These are phyloP conservation scores for Steinernema feltiae DNA, from an alignment of 1,140 invertebrate genomes.

Conservation along the genomic window DNA sequence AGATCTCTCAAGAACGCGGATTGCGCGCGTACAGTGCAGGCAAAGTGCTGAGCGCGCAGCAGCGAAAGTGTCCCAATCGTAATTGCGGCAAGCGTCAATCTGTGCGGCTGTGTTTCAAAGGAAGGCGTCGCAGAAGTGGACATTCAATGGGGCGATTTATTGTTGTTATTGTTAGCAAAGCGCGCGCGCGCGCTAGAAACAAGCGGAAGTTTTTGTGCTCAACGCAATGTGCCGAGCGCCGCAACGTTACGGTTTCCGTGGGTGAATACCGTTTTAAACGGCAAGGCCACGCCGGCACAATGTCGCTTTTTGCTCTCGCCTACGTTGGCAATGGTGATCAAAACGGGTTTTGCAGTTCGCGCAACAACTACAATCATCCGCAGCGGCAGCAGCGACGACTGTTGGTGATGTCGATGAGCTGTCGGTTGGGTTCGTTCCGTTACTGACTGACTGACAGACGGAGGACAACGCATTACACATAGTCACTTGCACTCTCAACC, in stretches of 20 bases:
- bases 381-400: too few species aligned
- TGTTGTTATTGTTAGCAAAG: constrained; percentile 4
- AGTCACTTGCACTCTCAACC: too few species aligned
- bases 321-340: too few species aligned
- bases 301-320: too few species aligned
- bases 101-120: background rate
- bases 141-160: background rate
- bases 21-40: background rate
- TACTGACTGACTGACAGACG: too few species aligned
- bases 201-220: background rate
- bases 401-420: too few species aligned
- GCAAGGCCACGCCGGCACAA: background rate
- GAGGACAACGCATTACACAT: too few species aligned
- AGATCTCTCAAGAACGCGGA: background rate
- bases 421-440: too few species aligned
- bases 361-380: too few species aligned
- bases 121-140: background rate
- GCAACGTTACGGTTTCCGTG: background rate
- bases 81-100: constrained; percentile 12
- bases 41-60: background rate
- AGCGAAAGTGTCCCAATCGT: background rate
- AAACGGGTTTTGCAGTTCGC: too few species aligned
- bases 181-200: background rate
- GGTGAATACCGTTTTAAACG: background rate
- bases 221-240: too few species aligned